Percentiles rank a stretch among this genome's conserved stretches.
Evolutionary conservation across 2,797 vertebrate species (phyloP).

Genomic region (Manis crassicaudata): DNA sequence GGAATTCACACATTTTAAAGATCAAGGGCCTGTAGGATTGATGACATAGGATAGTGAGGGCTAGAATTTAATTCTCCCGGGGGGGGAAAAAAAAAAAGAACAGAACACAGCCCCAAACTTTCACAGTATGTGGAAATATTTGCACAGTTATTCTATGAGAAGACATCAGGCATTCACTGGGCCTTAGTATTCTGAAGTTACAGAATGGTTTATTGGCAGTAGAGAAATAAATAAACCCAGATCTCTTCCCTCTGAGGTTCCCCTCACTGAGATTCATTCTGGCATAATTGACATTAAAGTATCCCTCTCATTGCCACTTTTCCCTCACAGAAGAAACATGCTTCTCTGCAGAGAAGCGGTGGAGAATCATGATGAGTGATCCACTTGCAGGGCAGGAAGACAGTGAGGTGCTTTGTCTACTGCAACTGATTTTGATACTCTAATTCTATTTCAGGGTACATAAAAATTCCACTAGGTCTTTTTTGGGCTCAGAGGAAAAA

Average conservation of each 20-base stretch:
- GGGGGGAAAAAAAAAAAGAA: neutral
- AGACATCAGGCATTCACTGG: neutral
- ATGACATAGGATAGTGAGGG: neutral
- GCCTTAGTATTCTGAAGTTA: neutral
- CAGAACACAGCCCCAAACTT: neutral
- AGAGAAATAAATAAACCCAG: constrained; percentile 42
- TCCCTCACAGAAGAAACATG: constrained; percentile 23
- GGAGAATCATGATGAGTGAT: neutral
- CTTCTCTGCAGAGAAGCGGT: neutral
- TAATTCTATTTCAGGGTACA: neutral
- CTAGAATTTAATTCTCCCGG: neutral
- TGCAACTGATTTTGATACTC: neutral
- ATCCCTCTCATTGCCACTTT: constrained; percentile 7
- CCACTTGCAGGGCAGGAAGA: neutral
- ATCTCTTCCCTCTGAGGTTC: constrained; percentile 52
- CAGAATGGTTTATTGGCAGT: neutral
- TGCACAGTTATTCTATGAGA: neutral
- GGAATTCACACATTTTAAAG: neutral
- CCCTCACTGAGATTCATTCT: constrained; percentile 60
- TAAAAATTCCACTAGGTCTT: neutral
- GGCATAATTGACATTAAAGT: constrained; percentile 60
- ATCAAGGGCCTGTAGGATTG: neutral
- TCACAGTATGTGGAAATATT: neutral
- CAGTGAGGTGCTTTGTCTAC: neutral
- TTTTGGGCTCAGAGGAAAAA: neutral